A percentile compares a stretch with the other conserved stretches of the same genome.
Evolutionary conservation across 1,140 invertebrate species (phyloP).

Genomic region (Archegozetes longisetosus): DNA sequence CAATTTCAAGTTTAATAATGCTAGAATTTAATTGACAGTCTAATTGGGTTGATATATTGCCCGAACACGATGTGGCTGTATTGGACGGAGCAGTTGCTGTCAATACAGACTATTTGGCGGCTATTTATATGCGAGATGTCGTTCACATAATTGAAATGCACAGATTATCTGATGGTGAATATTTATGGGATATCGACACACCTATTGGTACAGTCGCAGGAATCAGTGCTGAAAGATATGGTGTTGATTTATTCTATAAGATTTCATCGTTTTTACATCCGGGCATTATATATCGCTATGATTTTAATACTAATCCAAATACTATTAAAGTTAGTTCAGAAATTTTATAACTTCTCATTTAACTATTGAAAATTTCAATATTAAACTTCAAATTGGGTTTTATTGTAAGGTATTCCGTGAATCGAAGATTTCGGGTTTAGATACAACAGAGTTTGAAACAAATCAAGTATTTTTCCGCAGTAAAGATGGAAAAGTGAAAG

Average conservation of each 20-base stretch:
- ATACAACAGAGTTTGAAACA: slow-evolving; percentile 58
- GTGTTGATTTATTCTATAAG: slow-evolving; percentile 79
- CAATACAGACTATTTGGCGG: slow-evolving; percentile 53
- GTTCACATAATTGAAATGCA: slow-evolving; percentile 66
- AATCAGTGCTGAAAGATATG: slow-evolving; percentile 64
- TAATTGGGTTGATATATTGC: slow-evolving; percentile 72
- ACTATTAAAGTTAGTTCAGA: slow-evolving; percentile 37
- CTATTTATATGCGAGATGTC: slow-evolving; percentile 86
- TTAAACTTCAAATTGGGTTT: no score
- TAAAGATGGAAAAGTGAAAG: slow-evolving; percentile 73
- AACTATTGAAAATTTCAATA: no score
- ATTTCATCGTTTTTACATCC: slow-evolving; percentile 88
- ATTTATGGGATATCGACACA: slow-evolving; percentile 55
- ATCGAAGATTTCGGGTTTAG: slow-evolving; percentile 66
- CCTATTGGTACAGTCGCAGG: slow-evolving; percentile 54
- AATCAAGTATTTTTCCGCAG: slow-evolving; percentile 84
- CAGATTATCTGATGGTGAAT: slow-evolving; percentile 47
- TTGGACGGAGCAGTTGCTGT: slow-evolving; percentile 47
- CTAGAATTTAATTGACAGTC: not conserved
- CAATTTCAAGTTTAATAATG: no score
- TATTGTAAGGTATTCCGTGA: slow-evolving; percentile 45
- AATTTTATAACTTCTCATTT: no score
- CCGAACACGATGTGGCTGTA: slow-evolving; percentile 54
- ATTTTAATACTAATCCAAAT: slow-evolving; percentile 40
- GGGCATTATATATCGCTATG: slow-evolving; percentile 69